Evolutionary conservation across 2,888 invertebrate genomes (phyloP), one percentile per base, ranked within the genome.

Genomic region (Sphaerophoria rueppellii): DNA sequence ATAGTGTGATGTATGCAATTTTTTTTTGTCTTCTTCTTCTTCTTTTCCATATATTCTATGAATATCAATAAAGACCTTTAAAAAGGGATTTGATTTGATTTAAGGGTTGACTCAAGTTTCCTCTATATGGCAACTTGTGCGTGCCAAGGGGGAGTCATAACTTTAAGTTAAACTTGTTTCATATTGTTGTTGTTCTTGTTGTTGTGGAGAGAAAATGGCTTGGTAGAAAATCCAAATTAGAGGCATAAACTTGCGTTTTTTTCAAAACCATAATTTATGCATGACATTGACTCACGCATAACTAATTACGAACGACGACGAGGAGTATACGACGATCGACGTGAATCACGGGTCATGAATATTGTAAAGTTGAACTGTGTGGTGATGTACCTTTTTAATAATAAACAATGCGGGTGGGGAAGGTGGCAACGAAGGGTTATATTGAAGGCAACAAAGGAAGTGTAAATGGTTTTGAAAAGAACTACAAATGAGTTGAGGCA

Each of bases 271-370:
- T 83, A 79, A 83, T 71, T 71, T 79, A 83, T 83, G 79, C 75
- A 83, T 75, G 82, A 83, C 82, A 83, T 79, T 83, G 82, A 79
- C 82, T 83, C 82, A 79, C 79, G 75, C 79, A 75, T 83, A 83
- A 75, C 74, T 83, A 83, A 79, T 83, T 79, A 76, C 57, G 24
- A 24, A 24, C 24, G 24, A 24, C 24, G 24, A 24, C 24, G 24
- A 24, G 24, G 24, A 24, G 24, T 24, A 24, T 24, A 24, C 24
- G 24, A 24, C 24, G 24, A n/a, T n/a, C 24, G 24, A 46, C 52
- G 57, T 70, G 70, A 73, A 65, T 78, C 61, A 73, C 77, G 76
- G 76, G 69, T 77, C 63, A 70, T 65, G 60, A 58, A 78, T 70
- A 24, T 50, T 48, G 16, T 35, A 37, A 50, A 50, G 65, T 35